phyloP scores from a whole-genome alignment of 2,797 vertebrate genomes.

The Pipistrellus nathusii region DNA sequence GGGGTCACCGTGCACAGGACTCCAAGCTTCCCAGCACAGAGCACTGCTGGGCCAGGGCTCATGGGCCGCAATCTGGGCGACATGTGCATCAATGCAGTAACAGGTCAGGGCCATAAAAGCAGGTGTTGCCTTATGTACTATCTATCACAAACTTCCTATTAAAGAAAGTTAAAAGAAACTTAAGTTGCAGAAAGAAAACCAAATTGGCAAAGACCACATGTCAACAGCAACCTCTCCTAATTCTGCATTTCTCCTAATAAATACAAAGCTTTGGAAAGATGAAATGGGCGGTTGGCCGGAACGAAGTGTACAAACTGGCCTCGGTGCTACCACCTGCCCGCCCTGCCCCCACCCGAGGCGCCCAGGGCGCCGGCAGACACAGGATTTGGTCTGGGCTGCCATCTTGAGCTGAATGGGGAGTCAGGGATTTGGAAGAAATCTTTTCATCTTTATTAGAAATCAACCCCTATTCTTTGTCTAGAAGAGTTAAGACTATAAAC shows the following conservation, averaged over 20 bases:
- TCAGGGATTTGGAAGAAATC: not conserved
- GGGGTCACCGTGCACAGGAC: not conserved
- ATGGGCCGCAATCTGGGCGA: not conserved
- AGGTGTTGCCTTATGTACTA: not conserved
- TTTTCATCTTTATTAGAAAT: conserved; percentile 45
- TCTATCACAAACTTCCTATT: not conserved
- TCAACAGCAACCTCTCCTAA: conserved; percentile 40
- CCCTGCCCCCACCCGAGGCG: not conserved
- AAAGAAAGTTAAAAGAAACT: not conserved
- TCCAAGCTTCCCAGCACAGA: fast-evolving
- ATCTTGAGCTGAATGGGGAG: not conserved
- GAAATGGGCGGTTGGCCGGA: not conserved
- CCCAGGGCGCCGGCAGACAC: not conserved
- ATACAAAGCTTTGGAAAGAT: conserved; percentile 15
- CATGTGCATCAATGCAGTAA: not conserved
- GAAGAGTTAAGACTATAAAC: not conserved
- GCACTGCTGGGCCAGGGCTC: not conserved
- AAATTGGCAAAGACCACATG: conserved; percentile 32
- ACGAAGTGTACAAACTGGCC: conserved; percentile 34
- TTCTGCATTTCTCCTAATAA: conserved; percentile 53
- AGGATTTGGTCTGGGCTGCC: not conserved
- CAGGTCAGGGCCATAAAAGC: not conserved
- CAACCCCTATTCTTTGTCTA: not conserved
- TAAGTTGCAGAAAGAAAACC: conserved; percentile 30
- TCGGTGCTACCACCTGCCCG: not conserved